Percentiles rank a stretch among this genome's conserved stretches.
phyloP scores from a whole-genome alignment of 1,140 invertebrate species.

The Glossosoma conforme region DNA sequence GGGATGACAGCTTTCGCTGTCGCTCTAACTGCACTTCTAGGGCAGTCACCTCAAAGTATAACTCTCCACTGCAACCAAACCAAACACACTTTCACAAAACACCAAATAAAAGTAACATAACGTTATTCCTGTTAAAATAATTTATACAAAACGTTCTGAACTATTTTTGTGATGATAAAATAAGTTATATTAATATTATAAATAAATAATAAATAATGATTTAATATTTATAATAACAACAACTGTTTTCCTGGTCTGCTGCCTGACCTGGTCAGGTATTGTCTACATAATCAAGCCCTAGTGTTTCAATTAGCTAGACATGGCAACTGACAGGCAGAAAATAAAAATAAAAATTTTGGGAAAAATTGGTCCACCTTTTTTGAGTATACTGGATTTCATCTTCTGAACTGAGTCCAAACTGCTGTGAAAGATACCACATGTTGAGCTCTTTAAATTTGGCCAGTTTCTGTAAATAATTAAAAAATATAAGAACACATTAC shows the following conservation, averaged over 20 bases:
- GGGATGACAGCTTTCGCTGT: constrained; percentile 53
- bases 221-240: not conserved
- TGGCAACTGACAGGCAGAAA: too few species aligned
- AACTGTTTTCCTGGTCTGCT: constrained; percentile 6
- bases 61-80: constrained; percentile 37
- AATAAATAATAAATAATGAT: not conserved
- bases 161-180: not conserved
- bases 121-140: not conserved
- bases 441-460: not conserved
- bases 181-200: not conserved
- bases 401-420: not conserved
- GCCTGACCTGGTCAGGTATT: too few species aligned
- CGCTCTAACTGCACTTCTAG: constrained; percentile 43
- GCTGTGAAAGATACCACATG: not conserved
- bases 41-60: constrained; percentile 42
- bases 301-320: too few species aligned
- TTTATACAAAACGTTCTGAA: not conserved
- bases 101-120: not conserved
- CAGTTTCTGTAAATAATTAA: not conserved
- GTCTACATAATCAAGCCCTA: too few species aligned
- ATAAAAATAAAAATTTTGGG: not conserved
- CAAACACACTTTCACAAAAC: constrained; percentile 5
- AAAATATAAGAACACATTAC: too few species aligned
- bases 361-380: not conserved
- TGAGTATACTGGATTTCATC: not conserved